Conservation (phyloP, 2,797 vertebrate species). For the Sylvilagus floridanus region DNA sequence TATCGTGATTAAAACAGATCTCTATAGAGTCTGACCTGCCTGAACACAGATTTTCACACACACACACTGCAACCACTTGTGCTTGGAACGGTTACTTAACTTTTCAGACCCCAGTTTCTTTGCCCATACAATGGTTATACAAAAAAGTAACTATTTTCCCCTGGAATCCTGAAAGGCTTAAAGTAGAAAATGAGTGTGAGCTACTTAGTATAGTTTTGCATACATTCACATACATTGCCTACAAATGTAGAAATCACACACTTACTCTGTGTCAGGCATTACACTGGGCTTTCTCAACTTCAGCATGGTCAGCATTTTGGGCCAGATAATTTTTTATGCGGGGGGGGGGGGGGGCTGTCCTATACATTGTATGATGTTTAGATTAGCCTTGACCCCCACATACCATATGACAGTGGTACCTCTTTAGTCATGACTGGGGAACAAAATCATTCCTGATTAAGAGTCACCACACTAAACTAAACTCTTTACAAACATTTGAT, state of each 20-base stretch:
- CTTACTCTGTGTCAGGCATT: not conserved
- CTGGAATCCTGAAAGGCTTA: not conserved
- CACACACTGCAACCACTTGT: not conserved
- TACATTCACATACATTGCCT: not conserved
- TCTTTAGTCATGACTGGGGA: not conserved
- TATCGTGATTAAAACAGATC: not conserved
- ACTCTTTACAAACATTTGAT: not conserved
- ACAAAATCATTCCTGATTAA: not conserved
- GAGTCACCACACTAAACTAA: not conserved
- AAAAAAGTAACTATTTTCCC: not conserved
- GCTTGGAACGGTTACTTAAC: not conserved
- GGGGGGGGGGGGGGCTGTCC: not conserved
- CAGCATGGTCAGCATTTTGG: not conserved
- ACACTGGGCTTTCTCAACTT: not conserved
- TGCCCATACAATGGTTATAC: not conserved
- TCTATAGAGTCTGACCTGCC: not conserved
- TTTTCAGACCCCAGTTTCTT: conserved; percentile 6
- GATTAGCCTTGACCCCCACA: not conserved
- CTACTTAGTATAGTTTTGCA: not conserved
- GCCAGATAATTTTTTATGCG: not conserved
- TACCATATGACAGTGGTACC: not conserved
- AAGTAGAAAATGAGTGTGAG: not conserved
- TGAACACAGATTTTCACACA: not conserved
- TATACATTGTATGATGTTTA: not conserved
- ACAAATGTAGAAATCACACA: too few species aligned